A percentile compares a stretch with the other conserved stretches of the same genome.
Conservation (phyloP, 2,888 invertebrate genomes). For the Thera obeliscata region DNA sequence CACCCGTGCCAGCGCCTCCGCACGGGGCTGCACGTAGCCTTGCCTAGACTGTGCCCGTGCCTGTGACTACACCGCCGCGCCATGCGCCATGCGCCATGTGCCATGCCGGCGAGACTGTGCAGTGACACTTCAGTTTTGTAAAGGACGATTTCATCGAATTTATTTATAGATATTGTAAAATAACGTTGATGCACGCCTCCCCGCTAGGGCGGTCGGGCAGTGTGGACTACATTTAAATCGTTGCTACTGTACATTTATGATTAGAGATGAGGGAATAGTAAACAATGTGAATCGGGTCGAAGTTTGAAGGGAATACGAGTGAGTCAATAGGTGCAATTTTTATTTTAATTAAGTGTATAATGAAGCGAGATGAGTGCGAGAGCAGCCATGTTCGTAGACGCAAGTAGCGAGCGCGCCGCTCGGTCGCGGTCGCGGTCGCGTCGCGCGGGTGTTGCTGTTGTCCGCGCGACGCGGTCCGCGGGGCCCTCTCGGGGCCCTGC, state of each 20-base stretch:
- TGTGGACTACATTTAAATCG: slow-evolving; percentile 80
- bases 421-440: slow-evolving; percentile 30
- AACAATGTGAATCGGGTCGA: slow-evolving; percentile 79
- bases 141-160: slow-evolving; percentile 84
- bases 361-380: slow-evolving; percentile 50
- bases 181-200: slow-evolving; percentile 75
- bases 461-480: slow-evolving; percentile 23
- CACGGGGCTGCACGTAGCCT: neutral
- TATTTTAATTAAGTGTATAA: slow-evolving; percentile 74
- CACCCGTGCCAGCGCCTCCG: slow-evolving; percentile 22
- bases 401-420: slow-evolving; percentile 34
- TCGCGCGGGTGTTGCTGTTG: slow-evolving; percentile 27
- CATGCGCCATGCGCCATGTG: slow-evolving; percentile 37
- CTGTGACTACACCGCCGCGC: slow-evolving; percentile 17
- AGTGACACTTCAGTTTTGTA: slow-evolving; percentile 64
- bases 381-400: slow-evolving; percentile 38
- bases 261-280: slow-evolving; percentile 75
- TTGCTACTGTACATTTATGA: slow-evolving; percentile 81
- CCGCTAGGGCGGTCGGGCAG: slow-evolving; percentile 74
- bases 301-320: slow-evolving; percentile 77
- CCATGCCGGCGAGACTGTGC: slow-evolving; percentile 50
- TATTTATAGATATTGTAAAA: slow-evolving; percentile 83
- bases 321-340: slow-evolving; percentile 83
- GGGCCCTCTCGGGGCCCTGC: neutral
- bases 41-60: no score